A percentile compares a stretch with the other conserved stretches of the same genome.
Conservation (phyloP, 2,888 invertebrate genomes). For the Ectropis crepuscularia region DNA sequence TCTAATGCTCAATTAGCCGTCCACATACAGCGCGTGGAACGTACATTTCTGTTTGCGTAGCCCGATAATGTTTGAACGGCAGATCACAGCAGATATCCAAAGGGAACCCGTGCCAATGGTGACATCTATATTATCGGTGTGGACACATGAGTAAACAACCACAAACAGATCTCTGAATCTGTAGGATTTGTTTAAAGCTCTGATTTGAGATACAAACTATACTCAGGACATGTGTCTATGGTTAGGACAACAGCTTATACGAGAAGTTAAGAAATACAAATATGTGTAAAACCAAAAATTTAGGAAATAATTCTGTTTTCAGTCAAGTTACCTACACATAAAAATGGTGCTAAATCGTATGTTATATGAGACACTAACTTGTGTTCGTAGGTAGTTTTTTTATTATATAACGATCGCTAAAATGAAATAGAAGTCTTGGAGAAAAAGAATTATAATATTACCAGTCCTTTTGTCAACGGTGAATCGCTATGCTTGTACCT, state of each 20-base stretch:
- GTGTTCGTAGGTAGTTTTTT: too few species aligned
- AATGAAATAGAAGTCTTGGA: background rate
- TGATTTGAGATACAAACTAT: background rate
- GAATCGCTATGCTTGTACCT: constrained; percentile 2
- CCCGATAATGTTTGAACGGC: constrained; percentile 14
- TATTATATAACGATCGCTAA: background rate
- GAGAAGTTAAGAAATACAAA: too few species aligned
- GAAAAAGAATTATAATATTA: constrained; percentile 6
- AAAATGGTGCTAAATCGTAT: too few species aligned
- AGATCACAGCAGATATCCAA: constrained; percentile 17
- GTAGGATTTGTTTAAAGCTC: constrained; percentile 2
- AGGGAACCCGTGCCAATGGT: constrained; percentile 12
- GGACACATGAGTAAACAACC: background rate
- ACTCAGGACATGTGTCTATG: background rate
- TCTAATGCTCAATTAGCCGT: constrained; percentile 9
- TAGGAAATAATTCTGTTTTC: too few species aligned
- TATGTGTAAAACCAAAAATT: too few species aligned
- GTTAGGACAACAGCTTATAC: background rate
- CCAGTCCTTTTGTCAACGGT: constrained; percentile 11
- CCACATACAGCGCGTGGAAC: background rate
- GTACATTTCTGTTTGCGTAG: constrained; percentile 9
- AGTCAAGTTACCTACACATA: too few species aligned
- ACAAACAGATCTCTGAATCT: constrained; percentile 9
- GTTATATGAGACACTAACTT: too few species aligned
- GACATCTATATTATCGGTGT: constrained; percentile 12